phyloP scores from a whole-genome alignment of 92 coral and sea anemone genomes.

The Scolanthus callimorphus region DNA sequence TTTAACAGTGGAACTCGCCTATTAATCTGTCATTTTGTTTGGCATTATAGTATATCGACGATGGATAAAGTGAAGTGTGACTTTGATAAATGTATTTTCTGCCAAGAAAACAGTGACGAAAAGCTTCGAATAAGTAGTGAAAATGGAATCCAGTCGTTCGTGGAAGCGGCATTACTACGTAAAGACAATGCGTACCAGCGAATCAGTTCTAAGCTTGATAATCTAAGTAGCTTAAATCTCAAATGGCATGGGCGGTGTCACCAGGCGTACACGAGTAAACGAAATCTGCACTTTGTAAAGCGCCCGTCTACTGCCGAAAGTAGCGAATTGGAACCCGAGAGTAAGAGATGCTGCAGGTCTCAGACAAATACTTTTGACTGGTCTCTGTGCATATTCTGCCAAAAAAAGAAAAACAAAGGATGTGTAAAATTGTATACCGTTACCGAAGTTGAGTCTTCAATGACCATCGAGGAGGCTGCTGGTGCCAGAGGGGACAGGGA shows the following conservation, averaged over 20 bases:
- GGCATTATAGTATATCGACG: too few species aligned
- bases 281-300: neutral
- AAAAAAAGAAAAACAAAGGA: slow-evolving; percentile 26
- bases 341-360: slow-evolving; percentile 6
- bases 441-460: slow-evolving; percentile 31
- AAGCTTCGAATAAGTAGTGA: neutral
- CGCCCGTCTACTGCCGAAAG: neutral
- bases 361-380: slow-evolving; percentile 6
- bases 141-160: neutral
- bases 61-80: too few species aligned
- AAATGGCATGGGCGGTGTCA: slow-evolving; percentile 20
- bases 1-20: too few species aligned
- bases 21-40: too few species aligned
- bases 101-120: neutral
- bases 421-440: neutral
- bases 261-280: slow-evolving; percentile 6
- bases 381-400: slow-evolving; percentile 41
- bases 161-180: slow-evolving; percentile 23
- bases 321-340: neutral
- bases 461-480: slow-evolving; percentile 30
- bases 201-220: neutral
- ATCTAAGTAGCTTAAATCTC: neutral
- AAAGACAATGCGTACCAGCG: neutral
- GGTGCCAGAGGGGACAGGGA: slow-evolving; percentile 9
- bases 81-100: neutral